Evolutionary conservation across 2,888 invertebrate genomes (phyloP).

Genomic region (Liposcelis brunnea): DNA sequence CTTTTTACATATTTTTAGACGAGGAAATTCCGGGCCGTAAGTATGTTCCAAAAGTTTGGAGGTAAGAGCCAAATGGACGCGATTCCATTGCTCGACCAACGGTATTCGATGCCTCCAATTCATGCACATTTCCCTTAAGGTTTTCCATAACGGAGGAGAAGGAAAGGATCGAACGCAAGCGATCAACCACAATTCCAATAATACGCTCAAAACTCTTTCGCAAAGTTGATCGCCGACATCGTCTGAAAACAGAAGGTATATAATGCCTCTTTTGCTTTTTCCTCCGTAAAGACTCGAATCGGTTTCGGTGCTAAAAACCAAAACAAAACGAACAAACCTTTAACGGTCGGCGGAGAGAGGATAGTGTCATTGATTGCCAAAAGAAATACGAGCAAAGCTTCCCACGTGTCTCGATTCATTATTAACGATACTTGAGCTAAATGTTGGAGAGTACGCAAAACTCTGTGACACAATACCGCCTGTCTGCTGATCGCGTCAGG

Average conservation of each 20-base stretch:
- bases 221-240: slow-evolving; percentile 91
- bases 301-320: no score
- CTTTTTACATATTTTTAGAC: slow-evolving; percentile 53
- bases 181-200: slow-evolving; percentile 70
- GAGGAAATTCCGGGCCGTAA: slow-evolving; percentile 73
- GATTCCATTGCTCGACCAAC: slow-evolving; percentile 86
- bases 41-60: slow-evolving; percentile 67
- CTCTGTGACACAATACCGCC: slow-evolving; percentile 83
- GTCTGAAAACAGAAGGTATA: no score
- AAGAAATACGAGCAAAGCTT: slow-evolving; percentile 68
- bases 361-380: slow-evolving; percentile 82
- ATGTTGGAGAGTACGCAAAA: slow-evolving; percentile 67
- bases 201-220: slow-evolving; percentile 80
- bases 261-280: no score
- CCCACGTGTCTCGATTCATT: slow-evolving; percentile 80
- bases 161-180: slow-evolving; percentile 75
- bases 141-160: slow-evolving; percentile 89
- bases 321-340: slow-evolving; percentile 31
- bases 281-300: no score
- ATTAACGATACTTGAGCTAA: slow-evolving; percentile 55
- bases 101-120: slow-evolving; percentile 90
- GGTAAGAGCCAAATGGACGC: slow-evolving; percentile 78
- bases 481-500: slow-evolving; percentile 82
- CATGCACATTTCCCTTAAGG: slow-evolving; percentile 77
- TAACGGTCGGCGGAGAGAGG: slow-evolving; percentile 79